Conservation (phyloP, 2,797 vertebrate genomes). For the Falco rusticolus region DNA sequence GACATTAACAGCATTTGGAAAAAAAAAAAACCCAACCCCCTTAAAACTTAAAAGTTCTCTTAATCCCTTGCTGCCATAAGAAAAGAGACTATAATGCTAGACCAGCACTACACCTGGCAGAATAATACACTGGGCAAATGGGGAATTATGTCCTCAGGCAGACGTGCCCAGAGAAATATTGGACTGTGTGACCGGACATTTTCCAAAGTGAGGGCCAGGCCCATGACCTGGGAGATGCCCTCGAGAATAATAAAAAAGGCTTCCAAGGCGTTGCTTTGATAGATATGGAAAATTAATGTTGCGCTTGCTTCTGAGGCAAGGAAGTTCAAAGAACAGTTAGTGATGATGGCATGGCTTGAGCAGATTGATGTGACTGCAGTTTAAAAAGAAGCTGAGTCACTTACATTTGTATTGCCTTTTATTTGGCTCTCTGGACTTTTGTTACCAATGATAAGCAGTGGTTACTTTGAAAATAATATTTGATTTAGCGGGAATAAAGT, state of each 20-base stretch:
- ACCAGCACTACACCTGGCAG: neutral
- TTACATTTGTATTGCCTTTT: neutral
- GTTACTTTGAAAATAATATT: neutral
- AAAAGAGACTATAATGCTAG: neutral
- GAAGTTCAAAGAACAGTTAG: slow-evolving; percentile 8
- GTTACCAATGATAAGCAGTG: neutral
- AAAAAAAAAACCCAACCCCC: neutral
- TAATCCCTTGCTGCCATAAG: neutral
- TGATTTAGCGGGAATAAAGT: neutral
- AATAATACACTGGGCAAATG: neutral
- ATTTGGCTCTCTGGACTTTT: neutral
- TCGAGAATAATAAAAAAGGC: neutral
- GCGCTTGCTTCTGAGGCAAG: neutral
- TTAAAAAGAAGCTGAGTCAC: slow-evolving; percentile 44
- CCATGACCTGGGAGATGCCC: neutral
- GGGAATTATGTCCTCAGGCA: neutral
- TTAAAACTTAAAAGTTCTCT: neutral
- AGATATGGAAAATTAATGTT: slow-evolving; percentile 1
- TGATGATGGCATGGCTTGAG: neutral
- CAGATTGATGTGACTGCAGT: neutral
- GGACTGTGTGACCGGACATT: neutral
- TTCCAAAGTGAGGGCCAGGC: neutral
- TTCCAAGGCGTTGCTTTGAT: neutral
- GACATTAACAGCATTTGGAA: neutral
- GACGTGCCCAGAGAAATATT: neutral